Percentiles rank a stretch among this genome's conserved stretches.
Evolutionary conservation across 1,140 invertebrate species (phyloP).

Genomic region (Cotesia vestalis): DNA sequence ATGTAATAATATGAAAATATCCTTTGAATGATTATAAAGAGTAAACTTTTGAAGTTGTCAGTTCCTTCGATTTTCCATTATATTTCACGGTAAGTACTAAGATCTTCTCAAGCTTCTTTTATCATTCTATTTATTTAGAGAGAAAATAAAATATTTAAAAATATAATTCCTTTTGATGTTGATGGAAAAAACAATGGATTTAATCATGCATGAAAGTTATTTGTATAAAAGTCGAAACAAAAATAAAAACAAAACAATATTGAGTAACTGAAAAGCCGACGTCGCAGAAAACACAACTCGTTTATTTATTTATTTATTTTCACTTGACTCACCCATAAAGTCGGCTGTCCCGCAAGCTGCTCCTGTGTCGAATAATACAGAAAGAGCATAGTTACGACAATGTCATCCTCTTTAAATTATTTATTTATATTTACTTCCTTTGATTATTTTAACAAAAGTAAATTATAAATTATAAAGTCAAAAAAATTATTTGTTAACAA

Average conservation of each 20-base stretch:
- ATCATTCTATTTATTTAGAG: no score
- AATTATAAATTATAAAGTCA: slow-evolving; percentile 7
- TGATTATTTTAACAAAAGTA: slow-evolving; percentile 25
- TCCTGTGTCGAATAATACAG: slow-evolving; percentile 63
- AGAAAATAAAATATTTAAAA: background rate
- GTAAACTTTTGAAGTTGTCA: no score
- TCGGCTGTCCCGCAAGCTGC: slow-evolving; percentile 77
- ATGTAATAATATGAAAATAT: no score
- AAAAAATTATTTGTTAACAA: background rate
- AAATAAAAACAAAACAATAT: slow-evolving; percentile 8
- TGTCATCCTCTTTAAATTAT: slow-evolving; percentile 7
- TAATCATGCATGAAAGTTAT: slow-evolving; percentile 14
- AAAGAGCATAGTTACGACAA: slow-evolving; percentile 40
- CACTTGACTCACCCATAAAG: slow-evolving; percentile 75
- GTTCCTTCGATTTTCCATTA: no score
- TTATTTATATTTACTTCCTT: slow-evolving; percentile 27
- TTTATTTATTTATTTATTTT: slow-evolving; percentile 17
- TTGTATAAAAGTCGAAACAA: slow-evolving; percentile 15
- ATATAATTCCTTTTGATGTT: no score
- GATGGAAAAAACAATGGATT: background rate
- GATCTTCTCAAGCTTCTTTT: no score
- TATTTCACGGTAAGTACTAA: no score
- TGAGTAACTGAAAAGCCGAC: slow-evolving; percentile 32
- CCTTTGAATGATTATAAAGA: no score
- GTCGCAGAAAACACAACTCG: slow-evolving; percentile 27